Evolutionary conservation across 1,140 invertebrate genomes (phyloP).

Genomic region (Harlomillsia oculata): DNA sequence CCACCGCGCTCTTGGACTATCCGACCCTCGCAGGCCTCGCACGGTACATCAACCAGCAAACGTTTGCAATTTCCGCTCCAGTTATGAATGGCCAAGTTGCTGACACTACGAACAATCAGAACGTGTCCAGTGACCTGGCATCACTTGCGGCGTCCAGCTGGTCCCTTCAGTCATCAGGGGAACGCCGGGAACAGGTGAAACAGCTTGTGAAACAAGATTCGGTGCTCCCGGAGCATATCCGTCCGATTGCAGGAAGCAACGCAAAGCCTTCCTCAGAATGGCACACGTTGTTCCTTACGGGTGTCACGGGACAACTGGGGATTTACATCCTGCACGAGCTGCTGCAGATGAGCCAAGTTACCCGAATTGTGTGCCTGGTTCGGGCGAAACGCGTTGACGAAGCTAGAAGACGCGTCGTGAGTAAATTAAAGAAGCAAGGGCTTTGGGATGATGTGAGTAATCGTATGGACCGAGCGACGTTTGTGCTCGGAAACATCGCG

Average conservation of each 20-base stretch:
- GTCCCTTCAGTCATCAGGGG: background rate
- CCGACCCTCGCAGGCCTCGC: background rate
- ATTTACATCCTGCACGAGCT: constrained; percentile 13
- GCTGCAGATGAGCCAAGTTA: background rate
- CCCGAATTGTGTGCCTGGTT: background rate
- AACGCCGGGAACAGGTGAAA: background rate
- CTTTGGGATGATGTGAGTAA: background rate
- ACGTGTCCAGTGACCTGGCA: background rate
- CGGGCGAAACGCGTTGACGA: background rate
- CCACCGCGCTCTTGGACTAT: background rate
- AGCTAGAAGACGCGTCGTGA: background rate
- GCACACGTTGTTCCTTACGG: constrained; percentile 3
- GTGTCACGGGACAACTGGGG: constrained; percentile 8
- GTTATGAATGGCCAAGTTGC: background rate
- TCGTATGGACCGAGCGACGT: background rate
- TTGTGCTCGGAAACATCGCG: background rate
- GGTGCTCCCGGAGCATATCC: background rate
- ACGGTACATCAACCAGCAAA: background rate
- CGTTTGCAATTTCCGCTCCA: background rate
- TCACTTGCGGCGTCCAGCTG: background rate
- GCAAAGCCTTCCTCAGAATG: background rate
- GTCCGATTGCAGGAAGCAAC: background rate
- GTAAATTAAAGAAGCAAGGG: background rate
- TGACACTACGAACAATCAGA: background rate
- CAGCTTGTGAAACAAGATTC: background rate